Percentiles rank a stretch among this genome's conserved stretches.
These are phyloP conservation scores for Cataglyphis albicans DNA, from an alignment of 2,888 invertebrate species.

Conservation along the genomic window DNA sequence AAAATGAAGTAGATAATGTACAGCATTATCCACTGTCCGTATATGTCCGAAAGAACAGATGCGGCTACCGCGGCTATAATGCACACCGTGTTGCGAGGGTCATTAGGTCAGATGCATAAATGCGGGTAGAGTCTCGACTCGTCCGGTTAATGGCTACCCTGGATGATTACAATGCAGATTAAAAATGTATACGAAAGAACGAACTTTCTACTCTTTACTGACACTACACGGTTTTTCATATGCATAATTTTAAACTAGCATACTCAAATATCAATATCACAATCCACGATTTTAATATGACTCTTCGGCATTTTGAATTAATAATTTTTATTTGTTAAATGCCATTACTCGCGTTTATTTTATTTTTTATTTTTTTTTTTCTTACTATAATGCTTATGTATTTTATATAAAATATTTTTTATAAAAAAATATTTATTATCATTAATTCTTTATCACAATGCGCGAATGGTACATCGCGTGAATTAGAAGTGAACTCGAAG, in stretches of 20 bases:
- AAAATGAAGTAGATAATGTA: slow-evolving; percentile 44
- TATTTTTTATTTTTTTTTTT: slow-evolving; percentile 16
- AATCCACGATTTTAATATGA: not conserved
- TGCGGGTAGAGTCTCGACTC: not conserved
- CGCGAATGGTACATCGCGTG: not conserved
- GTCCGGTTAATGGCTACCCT: slow-evolving; percentile 1
- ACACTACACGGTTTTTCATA: not conserved
- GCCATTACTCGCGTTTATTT: not conserved
- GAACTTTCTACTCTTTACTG: not conserved
- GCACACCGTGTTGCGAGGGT: slow-evolving; percentile 25
- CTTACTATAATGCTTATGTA: not conserved
- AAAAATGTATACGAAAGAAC: not conserved
- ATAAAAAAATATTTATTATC: not conserved
- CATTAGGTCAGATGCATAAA: slow-evolving; percentile 53
- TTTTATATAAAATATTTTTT: not conserved
- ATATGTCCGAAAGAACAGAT: slow-evolving; percentile 14
- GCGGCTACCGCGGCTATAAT: slow-evolving; percentile 29
- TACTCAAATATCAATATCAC: not conserved
- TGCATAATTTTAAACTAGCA: not conserved
- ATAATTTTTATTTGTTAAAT: not conserved
- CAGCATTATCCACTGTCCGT: not conserved
- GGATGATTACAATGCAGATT: not conserved
- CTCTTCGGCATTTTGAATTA: slow-evolving; percentile 6
- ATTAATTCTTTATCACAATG: not conserved
- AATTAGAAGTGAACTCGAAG: not conserved